A percentile compares a stretch with the other conserved stretches of the same genome.
These are phyloP conservation scores for Pygmarrhopalites habei DNA, from an alignment of 1,140 invertebrate genomes.

Conservation along the genomic window DNA sequence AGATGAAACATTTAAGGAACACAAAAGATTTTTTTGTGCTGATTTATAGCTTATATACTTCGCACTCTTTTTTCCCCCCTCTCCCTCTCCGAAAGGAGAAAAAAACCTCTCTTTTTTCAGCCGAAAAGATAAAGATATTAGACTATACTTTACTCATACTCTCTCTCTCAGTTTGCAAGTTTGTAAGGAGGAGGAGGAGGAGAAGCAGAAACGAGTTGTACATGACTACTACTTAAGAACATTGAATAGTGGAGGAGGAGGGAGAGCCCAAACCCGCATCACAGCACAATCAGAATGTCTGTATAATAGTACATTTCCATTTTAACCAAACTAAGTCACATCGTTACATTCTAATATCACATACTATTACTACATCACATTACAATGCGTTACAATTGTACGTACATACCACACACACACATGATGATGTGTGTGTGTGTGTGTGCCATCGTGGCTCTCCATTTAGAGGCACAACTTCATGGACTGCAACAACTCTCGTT, in stretches of 20 bases:
- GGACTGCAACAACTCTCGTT: too few species aligned
- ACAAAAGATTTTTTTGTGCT: slow-evolving; percentile 37
- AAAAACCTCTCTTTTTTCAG: slow-evolving; percentile 18
- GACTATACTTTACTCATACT: slow-evolving; percentile 8
- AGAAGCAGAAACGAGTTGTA: too few species aligned
- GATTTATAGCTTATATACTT: slow-evolving; percentile 38
- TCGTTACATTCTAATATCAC: neutral
- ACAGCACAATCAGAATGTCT: neutral
- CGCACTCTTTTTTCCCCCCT: slow-evolving; percentile 31
- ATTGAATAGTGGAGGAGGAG: too few species aligned
- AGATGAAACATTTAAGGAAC: slow-evolving; percentile 39
- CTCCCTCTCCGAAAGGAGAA: too few species aligned
- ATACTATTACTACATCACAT: neutral
- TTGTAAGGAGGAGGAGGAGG: too few species aligned
- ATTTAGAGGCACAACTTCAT: too few species aligned
- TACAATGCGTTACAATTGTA: neutral
- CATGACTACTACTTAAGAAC: too few species aligned
- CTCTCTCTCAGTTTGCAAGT: slow-evolving; percentile 2
- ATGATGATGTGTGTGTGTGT: too few species aligned
- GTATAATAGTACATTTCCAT: neutral
- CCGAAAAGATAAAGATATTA: slow-evolving; percentile 25
- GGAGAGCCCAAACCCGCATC: neutral
- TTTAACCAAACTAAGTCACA: neutral
- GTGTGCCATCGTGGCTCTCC: too few species aligned
- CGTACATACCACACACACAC: too few species aligned